Evolutionary conservation across 2,888 invertebrate species (phyloP).

Genomic region (Branchipolynoe longqiensis): DNA sequence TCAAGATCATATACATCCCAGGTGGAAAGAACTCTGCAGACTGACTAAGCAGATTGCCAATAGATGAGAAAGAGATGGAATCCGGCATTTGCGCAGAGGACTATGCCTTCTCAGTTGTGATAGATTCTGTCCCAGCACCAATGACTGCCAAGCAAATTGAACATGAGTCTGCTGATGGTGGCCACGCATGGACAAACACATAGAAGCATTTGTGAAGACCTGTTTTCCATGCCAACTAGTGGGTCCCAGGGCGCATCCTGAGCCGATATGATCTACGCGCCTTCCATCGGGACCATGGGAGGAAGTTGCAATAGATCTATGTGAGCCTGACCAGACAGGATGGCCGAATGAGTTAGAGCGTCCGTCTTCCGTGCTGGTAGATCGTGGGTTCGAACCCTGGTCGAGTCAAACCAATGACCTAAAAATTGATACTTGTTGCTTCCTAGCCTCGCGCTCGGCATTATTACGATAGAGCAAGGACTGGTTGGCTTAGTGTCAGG

Average conservation of each 20-base stretch:
- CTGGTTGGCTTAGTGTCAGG: too few species aligned
- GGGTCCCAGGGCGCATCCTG: neutral
- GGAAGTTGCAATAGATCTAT: conserved; percentile 54
- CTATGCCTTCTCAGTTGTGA: neutral
- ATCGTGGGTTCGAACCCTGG: too few species aligned
- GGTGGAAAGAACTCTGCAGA: conserved; percentile 66
- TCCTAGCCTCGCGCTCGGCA: too few species aligned
- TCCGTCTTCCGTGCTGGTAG: too few species aligned
- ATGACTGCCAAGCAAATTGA: neutral
- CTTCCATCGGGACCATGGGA: conserved; percentile 56
- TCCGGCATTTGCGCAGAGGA: neutral
- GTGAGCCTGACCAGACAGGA: too few species aligned
- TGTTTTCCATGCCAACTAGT: conserved; percentile 51
- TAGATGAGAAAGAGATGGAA: too few species aligned
- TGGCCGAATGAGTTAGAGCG: too few species aligned
- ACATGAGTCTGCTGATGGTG: conserved; percentile 19
- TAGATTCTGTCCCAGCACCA: neutral
- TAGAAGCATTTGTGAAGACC: conserved; percentile 34
- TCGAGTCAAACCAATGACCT: too few species aligned
- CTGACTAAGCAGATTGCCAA: neutral
- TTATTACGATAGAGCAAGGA: too few species aligned
- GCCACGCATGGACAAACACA: conserved; percentile 45
- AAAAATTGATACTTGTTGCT: too few species aligned
- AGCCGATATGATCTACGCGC: conserved; percentile 40
- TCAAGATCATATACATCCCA: conserved; percentile 63